A percentile compares a stretch with the other conserved stretches of the same genome.
phyloP scores from a whole-genome alignment of 2,888 invertebrate species.

The Hypselothyrea guttata region DNA sequence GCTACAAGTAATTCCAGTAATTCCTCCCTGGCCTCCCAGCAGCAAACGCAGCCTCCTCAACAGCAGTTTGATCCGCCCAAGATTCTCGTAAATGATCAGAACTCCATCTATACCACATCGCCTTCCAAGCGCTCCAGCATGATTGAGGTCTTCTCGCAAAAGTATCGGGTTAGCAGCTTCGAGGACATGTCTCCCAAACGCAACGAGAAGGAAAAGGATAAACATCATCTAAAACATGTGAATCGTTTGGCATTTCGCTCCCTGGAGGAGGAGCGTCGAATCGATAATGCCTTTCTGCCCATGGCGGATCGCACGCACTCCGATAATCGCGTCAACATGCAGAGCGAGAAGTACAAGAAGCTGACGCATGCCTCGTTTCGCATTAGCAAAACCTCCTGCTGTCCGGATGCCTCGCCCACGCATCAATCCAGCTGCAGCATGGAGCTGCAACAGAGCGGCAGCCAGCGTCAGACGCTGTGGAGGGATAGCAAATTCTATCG shows the following conservation, averaged over 20 bases:
- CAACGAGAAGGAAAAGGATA: constrained; percentile 59
- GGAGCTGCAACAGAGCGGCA: constrained; percentile 72
- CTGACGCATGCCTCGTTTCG: constrained; percentile 82
- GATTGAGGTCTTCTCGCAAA: constrained; percentile 82
- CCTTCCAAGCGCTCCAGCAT: constrained; percentile 82
- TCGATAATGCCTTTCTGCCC: constrained; percentile 82
- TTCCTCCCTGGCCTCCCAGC: constrained; percentile 70
- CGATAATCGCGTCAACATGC: constrained; percentile 81
- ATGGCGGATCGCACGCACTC: constrained; percentile 81
- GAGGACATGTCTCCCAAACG: constrained; percentile 82
- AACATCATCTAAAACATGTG: constrained; percentile 80
- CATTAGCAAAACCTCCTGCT: constrained; percentile 78
- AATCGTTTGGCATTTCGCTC: constrained; percentile 82
- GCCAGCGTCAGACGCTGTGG: constrained; percentile 80
- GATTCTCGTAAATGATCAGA: constrained; percentile 82
- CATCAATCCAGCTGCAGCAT: constrained; percentile 54
- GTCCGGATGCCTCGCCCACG: constrained; percentile 55
- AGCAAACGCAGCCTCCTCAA: constrained; percentile 44
- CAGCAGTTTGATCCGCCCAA: constrained; percentile 82
- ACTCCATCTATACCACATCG: constrained; percentile 82
- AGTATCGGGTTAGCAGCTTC: constrained; percentile 82
- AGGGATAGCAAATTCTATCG: constrained; percentile 82
- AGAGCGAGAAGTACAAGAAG: constrained; percentile 82
- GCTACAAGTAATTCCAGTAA: constrained; percentile 77
- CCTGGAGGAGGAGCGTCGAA: constrained; percentile 82